phyloP scores from a whole-genome alignment of 2,113 vertebrate species.

The Tringa solitaria region DNA sequence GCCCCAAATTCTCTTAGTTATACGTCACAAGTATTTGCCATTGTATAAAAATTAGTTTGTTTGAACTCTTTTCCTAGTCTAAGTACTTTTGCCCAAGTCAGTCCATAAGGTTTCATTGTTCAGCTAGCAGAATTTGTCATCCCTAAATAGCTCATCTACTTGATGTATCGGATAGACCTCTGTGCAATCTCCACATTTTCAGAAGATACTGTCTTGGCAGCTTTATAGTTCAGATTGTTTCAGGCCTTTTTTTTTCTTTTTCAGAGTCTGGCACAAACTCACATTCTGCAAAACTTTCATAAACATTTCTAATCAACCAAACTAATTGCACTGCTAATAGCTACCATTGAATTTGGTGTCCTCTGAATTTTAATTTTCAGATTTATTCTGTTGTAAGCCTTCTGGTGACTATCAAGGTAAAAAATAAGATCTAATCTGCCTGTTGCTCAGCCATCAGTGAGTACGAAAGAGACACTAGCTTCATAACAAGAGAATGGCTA shows the following conservation, averaged over 20 bases:
- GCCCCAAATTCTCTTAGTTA: not conserved
- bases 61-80: not conserved
- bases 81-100: not conserved
- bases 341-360: not conserved
- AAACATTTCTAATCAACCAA: not conserved
- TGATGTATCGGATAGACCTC: not conserved
- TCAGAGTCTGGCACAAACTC: not conserved
- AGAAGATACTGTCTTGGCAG: not conserved
- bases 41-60: not conserved
- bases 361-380: slow-evolving; percentile 20
- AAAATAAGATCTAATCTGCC: not conserved
- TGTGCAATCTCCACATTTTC: not conserved
- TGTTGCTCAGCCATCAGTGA: not conserved
- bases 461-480: not conserved
- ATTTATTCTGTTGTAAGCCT: not conserved
- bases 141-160: not conserved
- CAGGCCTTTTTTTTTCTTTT: not conserved
- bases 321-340: not conserved
- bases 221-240: not conserved
- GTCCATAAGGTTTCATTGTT: not conserved
- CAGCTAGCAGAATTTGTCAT: not conserved
- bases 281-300: not conserved
- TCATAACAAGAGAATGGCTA: not conserved
- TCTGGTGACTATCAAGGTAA: not conserved
- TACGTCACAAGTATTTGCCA: not conserved